Percentiles rank a stretch among this genome's conserved stretches.
phyloP scores from a whole-genome alignment of 2,797 vertebrate species.

The Mormyrops boulengeri region DNA sequence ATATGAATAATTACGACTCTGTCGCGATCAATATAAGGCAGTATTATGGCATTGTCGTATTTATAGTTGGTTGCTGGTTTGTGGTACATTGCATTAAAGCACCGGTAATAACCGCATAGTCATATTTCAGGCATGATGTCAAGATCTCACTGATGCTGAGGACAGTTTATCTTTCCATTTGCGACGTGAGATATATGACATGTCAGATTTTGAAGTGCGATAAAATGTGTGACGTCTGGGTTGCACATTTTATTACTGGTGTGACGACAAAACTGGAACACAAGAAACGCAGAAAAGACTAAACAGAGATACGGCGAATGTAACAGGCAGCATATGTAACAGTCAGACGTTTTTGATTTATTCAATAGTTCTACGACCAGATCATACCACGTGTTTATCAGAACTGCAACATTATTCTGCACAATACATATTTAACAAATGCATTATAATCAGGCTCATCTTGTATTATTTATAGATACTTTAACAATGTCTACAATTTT shows the following conservation, averaged over 20 bases:
- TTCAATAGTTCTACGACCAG: neutral
- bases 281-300: neutral
- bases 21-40: neutral
- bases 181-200: neutral
- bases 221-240: slow-evolving; percentile 1
- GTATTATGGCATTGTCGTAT: neutral
- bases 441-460: neutral
- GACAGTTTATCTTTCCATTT: neutral
- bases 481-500: neutral
- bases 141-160: neutral
- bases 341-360: neutral
- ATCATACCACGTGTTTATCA: neutral
- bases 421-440: neutral
- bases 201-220: neutral
- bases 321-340: neutral
- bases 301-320: neutral
- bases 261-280: slow-evolving; percentile 4
- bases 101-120: neutral
- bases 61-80: neutral
- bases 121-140: neutral
- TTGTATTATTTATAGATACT: neutral
- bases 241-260: slow-evolving; percentile 3
- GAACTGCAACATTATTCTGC: neutral
- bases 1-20: neutral
- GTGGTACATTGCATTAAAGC: neutral